Evolutionary conservation across 2,888 invertebrate genomes (phyloP), one percentile per base, ranked within the genome.

Genomic region (Anthophora plumipes): DNA sequence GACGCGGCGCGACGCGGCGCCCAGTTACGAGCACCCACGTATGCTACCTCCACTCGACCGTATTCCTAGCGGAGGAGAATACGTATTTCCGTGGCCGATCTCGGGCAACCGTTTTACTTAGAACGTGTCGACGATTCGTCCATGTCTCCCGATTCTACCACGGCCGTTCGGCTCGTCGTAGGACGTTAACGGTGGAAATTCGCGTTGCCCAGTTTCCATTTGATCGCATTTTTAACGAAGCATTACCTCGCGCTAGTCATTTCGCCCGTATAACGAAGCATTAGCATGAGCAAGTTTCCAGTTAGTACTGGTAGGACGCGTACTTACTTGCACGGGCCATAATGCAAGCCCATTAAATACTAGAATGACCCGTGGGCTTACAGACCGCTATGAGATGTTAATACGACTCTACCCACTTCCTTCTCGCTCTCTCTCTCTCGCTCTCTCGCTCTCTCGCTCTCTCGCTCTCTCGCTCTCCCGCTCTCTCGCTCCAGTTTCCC

Each of bases 331-430:
- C 76, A 68, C 75, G 82, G 81, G 79, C 80, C 87, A 88, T 90
- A 90, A 91, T 89, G 85, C 87, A 87, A 82, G 77, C 84, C 88
- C 89, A 90, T 91, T 91, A 91, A 91, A 91, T 90, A 90, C 89
- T 87, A 83, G 87, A 91, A 91, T 90, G 90, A 90, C 89, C 90
- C 83, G 88, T 82, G 88, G 84, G 87, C 88, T 89, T 83, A 89
- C 84, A 88, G 84, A 82, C 84, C 85, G 82, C 86, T 88, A 89
- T 89, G 90, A 91, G 90, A 91, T 89, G 90, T 91, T 91, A 90
- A 91, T 90, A 91, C 85, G 86, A 86, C 77, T 84, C 84, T 83
- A 73, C 61, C 85, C 50, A 55, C 77, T 50, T 74, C 66, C 66
- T 41, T 61, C 69, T 78, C 69, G 39, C 76, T 46, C 66, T 54